Conservation (phyloP, 1,140 invertebrate species). For the Oryzaephilus surinamensis region DNA sequence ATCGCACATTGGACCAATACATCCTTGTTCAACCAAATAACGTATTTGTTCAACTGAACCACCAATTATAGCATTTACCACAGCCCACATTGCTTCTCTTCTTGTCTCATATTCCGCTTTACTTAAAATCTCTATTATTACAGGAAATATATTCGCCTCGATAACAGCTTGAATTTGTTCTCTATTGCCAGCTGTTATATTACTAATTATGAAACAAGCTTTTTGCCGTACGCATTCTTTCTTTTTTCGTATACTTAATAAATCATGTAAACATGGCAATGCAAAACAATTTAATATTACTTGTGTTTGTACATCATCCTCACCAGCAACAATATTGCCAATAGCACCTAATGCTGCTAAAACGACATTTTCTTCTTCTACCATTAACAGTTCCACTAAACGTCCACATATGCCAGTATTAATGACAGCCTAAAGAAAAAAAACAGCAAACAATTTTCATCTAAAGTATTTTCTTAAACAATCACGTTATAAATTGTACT, state of each 20-base stretch:
- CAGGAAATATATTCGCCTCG: constrained; percentile 90
- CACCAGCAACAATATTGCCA: constrained; percentile 97
- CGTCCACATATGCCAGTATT: constrained; percentile 90
- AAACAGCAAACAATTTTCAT: background rate
- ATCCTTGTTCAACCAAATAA: constrained; percentile 53
- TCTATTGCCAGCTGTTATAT: constrained; percentile 94
- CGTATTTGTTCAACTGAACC: constrained; percentile 88
- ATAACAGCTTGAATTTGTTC: constrained; percentile 92
- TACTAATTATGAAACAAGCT: constrained; percentile 96
- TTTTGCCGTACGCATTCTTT: constrained; percentile 90
- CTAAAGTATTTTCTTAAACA: background rate
- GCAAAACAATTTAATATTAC: constrained; percentile 86
- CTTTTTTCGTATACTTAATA: constrained; percentile 66
- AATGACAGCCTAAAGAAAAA: constrained; percentile 74
- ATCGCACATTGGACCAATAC: constrained; percentile 91
- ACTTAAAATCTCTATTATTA: constrained; percentile 80
- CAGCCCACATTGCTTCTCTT: constrained; percentile 97
- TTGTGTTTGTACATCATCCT: constrained; percentile 94
- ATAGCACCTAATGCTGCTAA: constrained; percentile 90
- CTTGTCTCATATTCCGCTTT: constrained; percentile 93
- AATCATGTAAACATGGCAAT: constrained; percentile 70
- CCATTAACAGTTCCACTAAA: constrained; percentile 89
- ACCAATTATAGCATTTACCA: constrained; percentile 94
- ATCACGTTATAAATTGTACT: no score
- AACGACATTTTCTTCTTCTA: constrained; percentile 83